These are phyloP conservation scores for Amblyjoppa fuscipennis DNA, from an alignment of 2,888 invertebrate species.

Conservation along the genomic window DNA sequence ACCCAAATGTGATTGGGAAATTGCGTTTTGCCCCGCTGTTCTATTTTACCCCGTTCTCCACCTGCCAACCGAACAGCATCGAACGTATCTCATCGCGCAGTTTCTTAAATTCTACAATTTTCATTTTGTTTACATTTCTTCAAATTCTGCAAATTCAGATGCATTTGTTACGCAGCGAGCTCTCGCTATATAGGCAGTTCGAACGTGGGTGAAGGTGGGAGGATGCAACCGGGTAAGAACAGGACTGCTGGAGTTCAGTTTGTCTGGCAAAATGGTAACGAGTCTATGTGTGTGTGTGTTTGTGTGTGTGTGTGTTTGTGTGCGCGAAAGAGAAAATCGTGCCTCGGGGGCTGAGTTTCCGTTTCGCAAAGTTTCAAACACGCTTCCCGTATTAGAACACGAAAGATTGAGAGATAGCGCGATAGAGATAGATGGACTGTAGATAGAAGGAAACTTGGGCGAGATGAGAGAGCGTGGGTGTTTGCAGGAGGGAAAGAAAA, in stretches of 20 bases:
- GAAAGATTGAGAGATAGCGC: conserved; percentile 62
- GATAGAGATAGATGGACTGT: conserved; percentile 43
- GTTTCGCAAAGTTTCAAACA: conserved; percentile 80
- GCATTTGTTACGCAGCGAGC: conserved; percentile 65
- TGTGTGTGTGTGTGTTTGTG: background rate
- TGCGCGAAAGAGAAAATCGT: conserved; percentile 54
- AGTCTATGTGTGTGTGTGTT: conserved; percentile 8
- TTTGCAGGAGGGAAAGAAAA: conserved; percentile 63
- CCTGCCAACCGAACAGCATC: background rate
- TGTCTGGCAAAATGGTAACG: conserved; percentile 58
- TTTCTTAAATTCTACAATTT: too few species aligned
- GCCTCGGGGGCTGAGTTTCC: conserved; percentile 63
- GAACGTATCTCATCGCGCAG: background rate
- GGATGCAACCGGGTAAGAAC: conserved; percentile 44
- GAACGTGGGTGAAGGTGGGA: conserved; percentile 33
- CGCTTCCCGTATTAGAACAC: conserved; percentile 78
- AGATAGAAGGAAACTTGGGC: conserved; percentile 21
- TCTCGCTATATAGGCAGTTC: conserved; percentile 3
- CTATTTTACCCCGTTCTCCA: too few species aligned
- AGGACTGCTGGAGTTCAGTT: conserved; percentile 58
- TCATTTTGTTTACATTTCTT: too few species aligned
- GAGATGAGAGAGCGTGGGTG: conserved; percentile 47
- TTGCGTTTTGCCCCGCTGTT: too few species aligned
- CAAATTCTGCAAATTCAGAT: conserved; percentile 6
- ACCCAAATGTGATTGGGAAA: too few species aligned